phyloP scores from a whole-genome alignment of 2,113 vertebrate species.

The Barnardius zonarius region DNA sequence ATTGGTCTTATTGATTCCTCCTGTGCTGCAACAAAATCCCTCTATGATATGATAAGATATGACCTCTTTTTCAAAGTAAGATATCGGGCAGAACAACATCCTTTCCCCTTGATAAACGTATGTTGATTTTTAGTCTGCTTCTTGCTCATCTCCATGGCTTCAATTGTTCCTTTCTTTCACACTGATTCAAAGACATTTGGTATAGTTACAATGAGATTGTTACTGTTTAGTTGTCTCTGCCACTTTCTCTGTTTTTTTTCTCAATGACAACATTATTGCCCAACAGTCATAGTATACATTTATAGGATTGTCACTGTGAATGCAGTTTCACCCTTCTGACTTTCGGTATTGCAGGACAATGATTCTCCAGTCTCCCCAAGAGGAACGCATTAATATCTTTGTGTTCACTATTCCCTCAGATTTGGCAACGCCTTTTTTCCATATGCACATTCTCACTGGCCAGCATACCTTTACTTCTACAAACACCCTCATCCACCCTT shows the following conservation, averaged over 20 bases:
- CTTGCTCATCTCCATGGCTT: neutral
- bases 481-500: neutral
- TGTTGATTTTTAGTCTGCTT: accelerated
- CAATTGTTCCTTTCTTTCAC: neutral
- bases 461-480: neutral
- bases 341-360: neutral
- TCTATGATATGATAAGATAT: neutral
- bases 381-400: neutral
- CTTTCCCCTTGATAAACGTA: neutral
- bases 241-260: neutral
- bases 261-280: neutral
- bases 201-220: neutral
- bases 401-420: neutral
- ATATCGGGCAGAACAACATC: neutral
- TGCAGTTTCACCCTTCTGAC: neutral
- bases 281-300: neutral
- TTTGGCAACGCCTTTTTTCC: neutral
- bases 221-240: neutral
- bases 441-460: neutral
- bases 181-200: neutral
- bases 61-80: neutral
- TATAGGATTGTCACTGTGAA: neutral
- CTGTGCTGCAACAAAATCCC: no score
- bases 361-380: neutral
- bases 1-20: no score